Evolutionary conservation across 1,140 invertebrate species (phyloP).

Genomic region (Heliconius nattereri): DNA sequence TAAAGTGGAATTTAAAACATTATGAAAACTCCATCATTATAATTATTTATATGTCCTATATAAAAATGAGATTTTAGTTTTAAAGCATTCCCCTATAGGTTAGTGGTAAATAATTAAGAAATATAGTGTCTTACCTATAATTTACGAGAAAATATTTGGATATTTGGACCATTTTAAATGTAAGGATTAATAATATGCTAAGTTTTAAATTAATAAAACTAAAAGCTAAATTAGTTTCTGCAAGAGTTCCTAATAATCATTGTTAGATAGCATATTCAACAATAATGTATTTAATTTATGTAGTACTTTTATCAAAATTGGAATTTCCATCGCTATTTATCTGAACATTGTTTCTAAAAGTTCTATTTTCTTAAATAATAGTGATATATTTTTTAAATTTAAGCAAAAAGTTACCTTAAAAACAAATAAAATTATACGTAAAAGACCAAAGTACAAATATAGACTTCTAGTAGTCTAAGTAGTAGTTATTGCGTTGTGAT

Average conservation of each 20-base stretch:
- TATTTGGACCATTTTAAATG: too few relatives aligned
- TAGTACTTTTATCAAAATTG: background rate
- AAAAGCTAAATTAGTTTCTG: background rate
- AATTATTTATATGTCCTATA: too few relatives aligned
- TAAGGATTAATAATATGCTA: too few relatives aligned
- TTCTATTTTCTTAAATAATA: background rate
- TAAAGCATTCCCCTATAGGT: background rate
- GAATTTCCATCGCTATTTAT: too few relatives aligned
- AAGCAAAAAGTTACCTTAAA: too few relatives aligned
- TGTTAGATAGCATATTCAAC: background rate
- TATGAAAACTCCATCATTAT: too few relatives aligned
- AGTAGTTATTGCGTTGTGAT: background rate
- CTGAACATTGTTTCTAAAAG: background rate
- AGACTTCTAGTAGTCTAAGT: background rate
- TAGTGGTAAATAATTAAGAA: background rate
- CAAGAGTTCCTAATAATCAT: constrained; percentile 1
- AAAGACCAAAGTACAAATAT: constrained; percentile 4
- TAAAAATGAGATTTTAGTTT: constrained; percentile 1
- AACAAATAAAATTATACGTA: background rate
- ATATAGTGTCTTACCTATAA: background rate
- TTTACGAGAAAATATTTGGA: background rate
- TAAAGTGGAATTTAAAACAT: too few relatives aligned
- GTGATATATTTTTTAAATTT: too few relatives aligned
- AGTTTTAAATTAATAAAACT: background rate
- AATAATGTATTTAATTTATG: background rate